phyloP scores from a whole-genome alignment of 2,888 invertebrate genomes.

The Hydrotaea cyrtoneurina region DNA sequence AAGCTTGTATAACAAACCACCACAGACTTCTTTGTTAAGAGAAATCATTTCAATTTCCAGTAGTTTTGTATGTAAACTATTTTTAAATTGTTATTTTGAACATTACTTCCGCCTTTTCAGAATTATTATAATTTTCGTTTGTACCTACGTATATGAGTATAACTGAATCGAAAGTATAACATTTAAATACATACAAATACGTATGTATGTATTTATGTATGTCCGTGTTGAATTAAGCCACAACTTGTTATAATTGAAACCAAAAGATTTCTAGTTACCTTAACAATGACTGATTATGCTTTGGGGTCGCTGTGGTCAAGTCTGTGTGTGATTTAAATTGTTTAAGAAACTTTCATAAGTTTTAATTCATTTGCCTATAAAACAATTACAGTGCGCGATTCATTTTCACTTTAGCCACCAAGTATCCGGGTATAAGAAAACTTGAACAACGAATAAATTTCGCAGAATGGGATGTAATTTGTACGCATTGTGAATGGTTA shows the following conservation, averaged over 20 bases:
- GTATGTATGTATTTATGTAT: neutral
- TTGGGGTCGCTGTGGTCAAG: neutral
- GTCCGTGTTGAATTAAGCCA: neutral
- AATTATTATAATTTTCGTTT: neutral
- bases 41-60: neutral
- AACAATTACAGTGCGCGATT: neutral
- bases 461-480: no score
- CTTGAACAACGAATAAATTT: no score
- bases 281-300: slow-evolving; percentile 21
- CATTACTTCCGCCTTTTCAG: slow-evolving; percentile 29
- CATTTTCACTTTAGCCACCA: neutral
- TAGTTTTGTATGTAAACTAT: neutral
- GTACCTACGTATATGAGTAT: neutral
- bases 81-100: neutral
- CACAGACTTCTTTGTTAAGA: neutral
- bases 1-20: no score
- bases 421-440: neutral
- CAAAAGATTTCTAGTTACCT: neutral
- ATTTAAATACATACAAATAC: no score
- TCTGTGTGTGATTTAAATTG: neutral
- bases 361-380: neutral
- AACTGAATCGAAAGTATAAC: no score
- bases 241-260: slow-evolving; percentile 31
- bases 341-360: neutral
- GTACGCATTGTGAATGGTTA: neutral